phyloP scores from a whole-genome alignment of 2,113 vertebrate genomes.

The Cyphomyrus discorhynchus region DNA sequence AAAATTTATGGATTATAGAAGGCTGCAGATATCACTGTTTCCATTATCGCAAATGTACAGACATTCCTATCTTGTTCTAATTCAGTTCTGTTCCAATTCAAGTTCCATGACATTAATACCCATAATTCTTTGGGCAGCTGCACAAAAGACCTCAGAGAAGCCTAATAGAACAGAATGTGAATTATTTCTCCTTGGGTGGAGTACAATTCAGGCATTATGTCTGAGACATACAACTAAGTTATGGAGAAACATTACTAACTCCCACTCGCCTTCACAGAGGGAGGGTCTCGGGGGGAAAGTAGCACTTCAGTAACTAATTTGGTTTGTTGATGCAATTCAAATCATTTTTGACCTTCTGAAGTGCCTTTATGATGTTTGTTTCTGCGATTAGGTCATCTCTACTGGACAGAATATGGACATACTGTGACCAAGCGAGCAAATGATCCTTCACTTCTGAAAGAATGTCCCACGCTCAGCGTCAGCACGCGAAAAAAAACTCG shows the following conservation, averaged over 20 bases:
- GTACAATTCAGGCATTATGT: constrained; percentile 10
- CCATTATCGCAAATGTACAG: background rate
- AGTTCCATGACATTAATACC: background rate
- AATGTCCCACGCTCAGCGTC: background rate
- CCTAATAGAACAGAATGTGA: constrained; percentile 17
- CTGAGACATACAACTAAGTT: background rate
- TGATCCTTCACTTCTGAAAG: background rate
- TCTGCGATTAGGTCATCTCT: background rate
- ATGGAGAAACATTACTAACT: background rate
- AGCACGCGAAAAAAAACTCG: background rate
- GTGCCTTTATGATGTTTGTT: background rate
- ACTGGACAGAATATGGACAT: background rate
- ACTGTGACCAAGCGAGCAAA: background rate
- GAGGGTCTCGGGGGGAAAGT: background rate
- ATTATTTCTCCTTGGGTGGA: constrained; percentile 11
- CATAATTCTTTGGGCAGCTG: background rate
- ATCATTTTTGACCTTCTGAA: constrained; percentile 1
- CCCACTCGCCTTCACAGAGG: background rate
- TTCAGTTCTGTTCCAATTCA: background rate
- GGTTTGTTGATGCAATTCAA: background rate
- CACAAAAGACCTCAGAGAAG: constrained; percentile 9
- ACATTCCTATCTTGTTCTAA: background rate
- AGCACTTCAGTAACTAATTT: background rate
- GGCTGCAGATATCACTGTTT: background rate
- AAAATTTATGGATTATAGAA: background rate